Evolutionary conservation across 1,140 invertebrate species (phyloP), one percentile per base, ranked within the genome.

Genomic region (Polypedilum vanderplanki): DNA sequence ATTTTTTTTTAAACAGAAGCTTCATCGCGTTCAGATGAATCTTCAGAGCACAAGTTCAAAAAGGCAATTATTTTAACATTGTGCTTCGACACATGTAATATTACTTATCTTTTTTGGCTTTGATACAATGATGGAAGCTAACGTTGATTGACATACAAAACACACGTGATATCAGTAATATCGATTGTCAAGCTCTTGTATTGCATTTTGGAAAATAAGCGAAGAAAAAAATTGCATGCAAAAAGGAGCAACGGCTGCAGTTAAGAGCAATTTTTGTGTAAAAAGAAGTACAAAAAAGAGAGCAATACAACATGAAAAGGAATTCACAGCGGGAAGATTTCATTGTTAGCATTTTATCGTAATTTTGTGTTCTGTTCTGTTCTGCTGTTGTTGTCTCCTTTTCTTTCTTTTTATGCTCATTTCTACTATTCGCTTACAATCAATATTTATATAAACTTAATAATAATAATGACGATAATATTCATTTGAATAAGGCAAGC

Each of bases 271-370:
- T 33, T 33, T 33, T 46, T 57, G 46, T 4, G 15, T 12, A 12
- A 57, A 57, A 57, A 57, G 15, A 57, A 57, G 12, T 57, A n/a
- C 12, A 57, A 57, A n/a, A 57, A 57, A 57, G 46, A n/a, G 46
- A 57, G 10, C 46, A 57, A 5, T 57, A 4, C 8, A 15, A 3
- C 46, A 15, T 57, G n/a, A 57, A 57, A 57, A 46, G n/a, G 10
- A 57, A 57, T 57, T 57, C 46, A 57, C 46, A 57, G 46, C 46
- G n/a, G 46, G 46, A 57, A 57, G 46, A 15, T 57, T 70, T 70
- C 20, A 70, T 70, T 70, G 65, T 70, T 70, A 10, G 65, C 17
- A 70, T 70, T n/a, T 70, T 70, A 70, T 70, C 65, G 65, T 1
- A 57, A 57, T 18, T 70, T 70, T 70, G n/a, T 33, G 17, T 20